Base-by-base conservation (phyloP, 2,113 vertebrate genomes). In the Pelecanus crispus region DNA sequence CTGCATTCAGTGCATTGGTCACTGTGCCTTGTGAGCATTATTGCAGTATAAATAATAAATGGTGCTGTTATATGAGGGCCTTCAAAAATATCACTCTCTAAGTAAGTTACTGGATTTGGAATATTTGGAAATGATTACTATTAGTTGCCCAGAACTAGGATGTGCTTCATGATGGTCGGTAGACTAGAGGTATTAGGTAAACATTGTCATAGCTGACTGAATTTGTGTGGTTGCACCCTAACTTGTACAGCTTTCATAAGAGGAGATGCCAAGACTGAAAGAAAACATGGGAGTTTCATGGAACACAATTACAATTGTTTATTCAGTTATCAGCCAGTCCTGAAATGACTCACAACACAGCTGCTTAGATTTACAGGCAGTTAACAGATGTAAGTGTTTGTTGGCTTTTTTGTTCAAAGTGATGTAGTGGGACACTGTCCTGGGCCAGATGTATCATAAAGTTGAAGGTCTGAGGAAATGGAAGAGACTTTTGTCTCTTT, bases 291-390 rank as follows among this genome's bases (percentile, higher is more conserved):
- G 94, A 93, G 29, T 50, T 94, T 70, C 66, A 65, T 78, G 10
- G 78, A 71, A 38, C 52, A 94, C 81, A 96, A 84, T 70, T 92
- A 92, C 92, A 97, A 96, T 95, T 94, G 88, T 83, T 95, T 96
- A 97, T 98, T 97, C 94, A 97, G 72, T 83, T 93, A 72, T 65
- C 93, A 81, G 56, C 56, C 42, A 87, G 92, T 96, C 68, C 91
- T 86, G 34, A 31, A 95, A 88, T 96, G 97, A 97, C 95, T 98
- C 97, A 97, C 32, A 94, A 90, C 52, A 52, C 95, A 97, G 96
- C 96, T 98, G 97, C 95, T 92, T 72, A 86, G 94, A 98, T 95
- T 96, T 97, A 97, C 40, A 65, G 86, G 45, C 96, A 95, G 96
- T 88, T 92, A 96, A 96, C 93, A 92, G 96, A 96, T 97, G 95